A percentile compares a stretch with the other conserved stretches of the same genome.
phyloP scores from a whole-genome alignment of 2,888 invertebrate species.

The Drosophila testacea region DNA sequence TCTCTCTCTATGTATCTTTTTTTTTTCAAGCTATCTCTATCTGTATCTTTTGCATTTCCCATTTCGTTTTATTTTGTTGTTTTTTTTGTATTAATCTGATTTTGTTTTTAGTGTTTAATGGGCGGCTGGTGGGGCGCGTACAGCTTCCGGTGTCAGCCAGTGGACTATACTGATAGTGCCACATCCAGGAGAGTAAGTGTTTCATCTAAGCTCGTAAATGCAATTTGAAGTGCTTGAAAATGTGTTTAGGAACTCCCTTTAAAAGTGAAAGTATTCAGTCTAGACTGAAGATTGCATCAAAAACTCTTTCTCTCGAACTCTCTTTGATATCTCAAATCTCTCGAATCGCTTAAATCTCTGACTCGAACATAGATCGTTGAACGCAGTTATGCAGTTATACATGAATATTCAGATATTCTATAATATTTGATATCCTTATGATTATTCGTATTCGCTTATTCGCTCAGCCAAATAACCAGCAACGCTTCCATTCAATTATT shows the following conservation, averaged over 20 bases:
- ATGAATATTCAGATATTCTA: background rate
- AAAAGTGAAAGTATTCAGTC: constrained; percentile 21
- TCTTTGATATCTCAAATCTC: background rate
- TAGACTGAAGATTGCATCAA: constrained; percentile 9
- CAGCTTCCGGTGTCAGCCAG: constrained; percentile 95
- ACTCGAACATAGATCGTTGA: background rate
- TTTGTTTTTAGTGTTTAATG: constrained; percentile 90
- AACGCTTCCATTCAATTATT: constrained; percentile 13
- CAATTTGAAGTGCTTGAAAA: constrained; percentile 2
- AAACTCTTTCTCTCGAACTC: background rate
- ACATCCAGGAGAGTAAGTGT: constrained; percentile 93
- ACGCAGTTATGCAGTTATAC: constrained; percentile 21
- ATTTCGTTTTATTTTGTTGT: constrained; percentile 27
- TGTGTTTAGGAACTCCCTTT: constrained; percentile 30
- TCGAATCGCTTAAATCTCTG: background rate
- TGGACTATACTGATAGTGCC: constrained; percentile 93
- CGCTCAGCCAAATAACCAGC: constrained; percentile 20
- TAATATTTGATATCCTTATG: constrained; percentile 9
- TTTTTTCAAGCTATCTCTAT: background rate
- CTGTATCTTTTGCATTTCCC: constrained; percentile 26
- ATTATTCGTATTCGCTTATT: constrained; percentile 16
- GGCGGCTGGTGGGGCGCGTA: constrained; percentile 96
- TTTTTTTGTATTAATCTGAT: constrained; percentile 76
- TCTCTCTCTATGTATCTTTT: constrained; percentile 24
- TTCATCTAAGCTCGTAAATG: background rate